Percentiles rank a stretch among this genome's conserved stretches.
phyloP scores from a whole-genome alignment of 2,797 vertebrate genomes.

The Myotis planiceps region DNA sequence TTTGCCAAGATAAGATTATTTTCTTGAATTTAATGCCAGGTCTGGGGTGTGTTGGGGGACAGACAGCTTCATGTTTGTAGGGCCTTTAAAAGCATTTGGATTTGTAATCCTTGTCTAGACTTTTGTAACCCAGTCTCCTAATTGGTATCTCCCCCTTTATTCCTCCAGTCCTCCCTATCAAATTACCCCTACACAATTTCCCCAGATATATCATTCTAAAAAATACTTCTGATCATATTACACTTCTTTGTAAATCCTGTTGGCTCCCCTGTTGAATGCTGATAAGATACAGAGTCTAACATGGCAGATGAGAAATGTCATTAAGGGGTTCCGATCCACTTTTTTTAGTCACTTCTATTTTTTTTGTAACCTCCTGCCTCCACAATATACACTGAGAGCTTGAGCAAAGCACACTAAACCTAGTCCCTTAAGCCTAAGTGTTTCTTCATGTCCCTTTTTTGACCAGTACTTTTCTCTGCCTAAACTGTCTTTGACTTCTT shows the following conservation, averaged over 20 bases:
- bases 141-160: neutral
- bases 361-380: neutral
- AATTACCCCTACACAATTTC: neutral
- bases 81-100: neutral
- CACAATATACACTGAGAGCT: neutral
- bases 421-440: neutral
- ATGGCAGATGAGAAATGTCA: neutral
- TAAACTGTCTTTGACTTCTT: neutral
- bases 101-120: neutral
- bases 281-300: neutral
- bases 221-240: neutral
- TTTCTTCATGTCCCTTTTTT: neutral
- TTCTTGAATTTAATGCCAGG: neutral
- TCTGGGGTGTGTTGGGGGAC: rapidly evolving
- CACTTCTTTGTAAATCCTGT: neutral
- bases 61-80: neutral
- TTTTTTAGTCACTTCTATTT: neutral
- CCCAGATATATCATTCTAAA: neutral
- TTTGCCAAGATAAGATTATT: neutral
- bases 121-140: neutral
- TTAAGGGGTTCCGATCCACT: neutral
- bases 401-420: neutral
- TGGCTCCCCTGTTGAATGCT: neutral
- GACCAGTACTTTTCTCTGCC: neutral
- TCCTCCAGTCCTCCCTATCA: neutral